A percentile compares a stretch with the other conserved stretches of the same genome.
These are phyloP conservation scores for Lottia scabra DNA, from an alignment of 2,888 invertebrate genomes.

Conservation along the genomic window DNA sequence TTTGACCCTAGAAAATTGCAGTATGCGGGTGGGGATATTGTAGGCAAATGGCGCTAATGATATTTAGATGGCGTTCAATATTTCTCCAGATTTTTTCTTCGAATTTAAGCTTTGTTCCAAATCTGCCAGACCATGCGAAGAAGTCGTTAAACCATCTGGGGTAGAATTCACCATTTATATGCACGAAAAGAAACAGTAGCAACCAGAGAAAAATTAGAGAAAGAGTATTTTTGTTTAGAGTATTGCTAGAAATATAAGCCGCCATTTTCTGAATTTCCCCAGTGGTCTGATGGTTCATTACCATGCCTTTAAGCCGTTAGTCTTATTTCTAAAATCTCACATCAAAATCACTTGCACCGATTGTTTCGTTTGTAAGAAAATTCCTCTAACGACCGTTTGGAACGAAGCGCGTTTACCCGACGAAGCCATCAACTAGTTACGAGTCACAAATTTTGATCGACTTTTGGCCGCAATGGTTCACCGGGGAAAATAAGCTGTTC, in stretches of 20 bases:
- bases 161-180: not conserved
- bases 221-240: not conserved
- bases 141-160: conserved; percentile 4
- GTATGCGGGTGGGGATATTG: not conserved
- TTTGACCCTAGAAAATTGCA: not conserved
- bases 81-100: not conserved
- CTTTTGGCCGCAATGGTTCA: conserved; percentile 21
- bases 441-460: conserved; percentile 23
- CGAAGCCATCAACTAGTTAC: conserved; percentile 22
- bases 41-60: conserved; percentile 3
- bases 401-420: conserved; percentile 10
- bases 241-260: conserved; percentile 4
- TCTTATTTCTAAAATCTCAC: conserved; percentile 7
- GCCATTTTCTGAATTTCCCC: conserved; percentile 40
- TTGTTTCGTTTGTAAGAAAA: conserved; percentile 12
- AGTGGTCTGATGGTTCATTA: conserved; percentile 41
- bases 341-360: conserved; percentile 7
- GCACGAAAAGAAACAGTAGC: not conserved
- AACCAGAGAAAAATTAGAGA: not conserved
- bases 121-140: conserved; percentile 5
- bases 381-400: conserved; percentile 16
- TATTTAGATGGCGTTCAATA: not conserved
- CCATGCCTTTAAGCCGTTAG: conserved; percentile 11
- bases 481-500: conserved; percentile 19
- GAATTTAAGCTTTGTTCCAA: not conserved